Evolutionary conservation across 2,113 vertebrate species (phyloP).

Genomic region (Nipponia nippon): DNA sequence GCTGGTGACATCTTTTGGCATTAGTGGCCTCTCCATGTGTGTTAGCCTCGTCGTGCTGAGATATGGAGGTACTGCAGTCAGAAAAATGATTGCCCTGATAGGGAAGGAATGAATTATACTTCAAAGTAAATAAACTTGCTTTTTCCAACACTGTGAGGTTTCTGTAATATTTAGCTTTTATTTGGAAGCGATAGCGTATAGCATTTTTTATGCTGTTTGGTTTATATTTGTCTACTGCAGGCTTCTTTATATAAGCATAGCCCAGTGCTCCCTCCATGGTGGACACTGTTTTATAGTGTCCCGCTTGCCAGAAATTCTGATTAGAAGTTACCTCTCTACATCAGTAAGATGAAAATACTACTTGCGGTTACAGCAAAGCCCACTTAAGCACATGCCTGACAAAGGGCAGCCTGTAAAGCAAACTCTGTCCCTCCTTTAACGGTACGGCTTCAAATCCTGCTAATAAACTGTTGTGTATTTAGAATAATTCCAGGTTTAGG

Average conservation of each 20-base stretch:
- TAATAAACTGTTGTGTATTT: neutral
- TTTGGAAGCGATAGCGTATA: constrained; percentile 75
- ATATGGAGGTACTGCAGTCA: constrained; percentile 28
- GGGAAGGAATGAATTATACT: constrained; percentile 48
- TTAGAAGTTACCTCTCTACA: neutral
- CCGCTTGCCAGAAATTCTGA: constrained; percentile 21
- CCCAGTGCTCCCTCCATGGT: neutral
- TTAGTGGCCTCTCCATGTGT: neutral
- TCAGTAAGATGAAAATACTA: neutral
- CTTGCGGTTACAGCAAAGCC: neutral
- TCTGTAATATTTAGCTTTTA: constrained; percentile 73
- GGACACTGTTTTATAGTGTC: constrained; percentile 75
- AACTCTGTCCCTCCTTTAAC: neutral
- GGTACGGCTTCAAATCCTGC: neutral
- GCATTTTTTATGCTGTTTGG: constrained; percentile 75
- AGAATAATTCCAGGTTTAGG: neutral
- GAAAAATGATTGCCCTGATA: constrained; percentile 34
- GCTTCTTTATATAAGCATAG: constrained; percentile 38
- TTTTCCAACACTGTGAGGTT: constrained; percentile 76
- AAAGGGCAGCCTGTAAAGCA: neutral
- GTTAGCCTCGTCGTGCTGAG: neutral
- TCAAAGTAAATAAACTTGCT: constrained; percentile 66
- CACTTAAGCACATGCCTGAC: neutral
- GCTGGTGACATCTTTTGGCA: neutral
- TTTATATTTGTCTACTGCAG: constrained; percentile 67